Conservation (phyloP, 2,113 vertebrate species). For the Aplodontia rufa region DNA sequence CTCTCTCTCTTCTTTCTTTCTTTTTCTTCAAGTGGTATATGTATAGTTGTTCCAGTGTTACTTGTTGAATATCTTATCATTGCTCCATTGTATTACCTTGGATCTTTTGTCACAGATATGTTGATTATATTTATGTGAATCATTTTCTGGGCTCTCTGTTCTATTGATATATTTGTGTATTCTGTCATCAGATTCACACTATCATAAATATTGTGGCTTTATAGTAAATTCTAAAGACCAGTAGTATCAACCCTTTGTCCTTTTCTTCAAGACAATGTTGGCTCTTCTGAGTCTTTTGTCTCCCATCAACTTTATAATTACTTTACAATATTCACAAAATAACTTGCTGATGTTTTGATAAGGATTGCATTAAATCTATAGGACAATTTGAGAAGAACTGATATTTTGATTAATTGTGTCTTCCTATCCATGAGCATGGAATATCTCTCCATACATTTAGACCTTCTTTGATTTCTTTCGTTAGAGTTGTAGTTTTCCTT, state of each 20-base stretch:
- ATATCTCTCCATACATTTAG: too few relatives aligned
- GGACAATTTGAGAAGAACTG: not conserved
- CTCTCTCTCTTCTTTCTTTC: not conserved
- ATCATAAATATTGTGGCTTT: not conserved
- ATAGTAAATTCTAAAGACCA: not conserved
- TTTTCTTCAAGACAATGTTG: not conserved
- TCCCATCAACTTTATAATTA: not conserved
- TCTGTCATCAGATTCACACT: too few relatives aligned
- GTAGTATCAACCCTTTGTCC: not conserved
- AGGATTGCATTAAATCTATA: not conserved
- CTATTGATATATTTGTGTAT: not conserved
- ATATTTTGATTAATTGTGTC: not conserved
- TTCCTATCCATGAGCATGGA: not conserved
- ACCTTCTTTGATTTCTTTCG: too few relatives aligned
- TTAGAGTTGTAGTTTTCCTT: not conserved
- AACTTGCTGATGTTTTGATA: not conserved
- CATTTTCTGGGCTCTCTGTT: not conserved
- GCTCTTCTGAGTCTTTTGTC: not conserved
- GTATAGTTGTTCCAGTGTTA: too few relatives aligned
- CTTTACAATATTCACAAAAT: not conserved
- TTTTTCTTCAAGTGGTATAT: too few relatives aligned
- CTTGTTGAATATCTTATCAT: not conserved
- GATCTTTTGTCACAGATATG: not conserved
- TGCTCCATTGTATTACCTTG: not conserved
- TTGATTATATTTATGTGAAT: not conserved